Conservation (phyloP, 1,140 invertebrate species). For the Alviniconcha marisindica region DNA sequence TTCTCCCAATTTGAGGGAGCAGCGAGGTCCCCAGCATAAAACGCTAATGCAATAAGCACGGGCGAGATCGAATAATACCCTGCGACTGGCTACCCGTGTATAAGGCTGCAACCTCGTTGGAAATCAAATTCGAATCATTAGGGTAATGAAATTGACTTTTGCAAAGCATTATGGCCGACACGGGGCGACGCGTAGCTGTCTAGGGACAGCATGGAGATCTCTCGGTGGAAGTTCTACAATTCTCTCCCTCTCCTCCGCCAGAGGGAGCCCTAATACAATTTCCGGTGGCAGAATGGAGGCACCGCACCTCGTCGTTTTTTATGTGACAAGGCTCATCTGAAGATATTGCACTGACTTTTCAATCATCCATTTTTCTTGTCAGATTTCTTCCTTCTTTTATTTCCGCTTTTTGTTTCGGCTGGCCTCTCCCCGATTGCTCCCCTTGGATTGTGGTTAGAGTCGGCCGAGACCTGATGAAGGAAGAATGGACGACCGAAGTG, state of each 20-base stretch:
- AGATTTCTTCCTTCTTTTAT: conserved; percentile 39
- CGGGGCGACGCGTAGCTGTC: not conserved
- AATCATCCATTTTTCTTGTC: conserved; percentile 39
- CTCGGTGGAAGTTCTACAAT: not conserved
- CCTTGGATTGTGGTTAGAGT: not conserved
- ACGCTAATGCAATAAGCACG: conserved; percentile 23
- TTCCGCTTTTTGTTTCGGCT: conserved; percentile 27
- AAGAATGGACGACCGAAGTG: not conserved
- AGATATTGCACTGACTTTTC: conserved; percentile 37
- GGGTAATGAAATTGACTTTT: conserved; percentile 37
- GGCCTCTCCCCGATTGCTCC: conserved; percentile 11
- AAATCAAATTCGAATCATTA: conserved; percentile 34
- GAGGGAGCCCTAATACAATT: conserved; percentile 31
- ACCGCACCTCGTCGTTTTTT: conserved; percentile 10
- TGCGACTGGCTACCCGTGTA: not conserved
- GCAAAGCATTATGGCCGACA: conserved; percentile 30
- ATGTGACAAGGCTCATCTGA: conserved; percentile 33
- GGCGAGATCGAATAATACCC: conserved; percentile 28
- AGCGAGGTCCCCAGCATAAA: not conserved
- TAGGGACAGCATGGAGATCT: conserved; percentile 12
- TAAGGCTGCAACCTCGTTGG: not conserved
- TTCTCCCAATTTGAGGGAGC: conserved; percentile 20
- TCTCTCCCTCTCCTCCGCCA: not conserved
- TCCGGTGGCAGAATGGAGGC: conserved; percentile 36
- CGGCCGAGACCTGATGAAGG: not conserved